Evolutionary conservation across 2,113 vertebrate genomes (phyloP).

Genomic region (Nothocercus julius): DNA sequence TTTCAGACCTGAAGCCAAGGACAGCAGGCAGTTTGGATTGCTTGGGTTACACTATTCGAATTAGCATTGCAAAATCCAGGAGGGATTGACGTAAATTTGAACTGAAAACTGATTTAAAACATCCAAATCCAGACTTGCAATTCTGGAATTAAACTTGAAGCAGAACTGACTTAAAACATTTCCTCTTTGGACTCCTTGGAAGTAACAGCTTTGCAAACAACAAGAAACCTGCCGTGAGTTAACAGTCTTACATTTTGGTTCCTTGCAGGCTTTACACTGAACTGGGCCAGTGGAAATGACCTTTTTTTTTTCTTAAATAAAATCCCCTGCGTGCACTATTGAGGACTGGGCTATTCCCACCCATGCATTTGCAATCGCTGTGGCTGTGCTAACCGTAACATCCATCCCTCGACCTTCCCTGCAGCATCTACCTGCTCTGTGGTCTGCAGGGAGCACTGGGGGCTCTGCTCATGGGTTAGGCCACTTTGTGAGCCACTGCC

Average conservation of each 20-base stretch:
- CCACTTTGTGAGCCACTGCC: background rate
- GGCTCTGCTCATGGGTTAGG: background rate
- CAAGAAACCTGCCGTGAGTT: rapidly evolving
- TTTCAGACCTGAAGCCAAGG: background rate
- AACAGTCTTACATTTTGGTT: background rate
- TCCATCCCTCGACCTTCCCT: background rate
- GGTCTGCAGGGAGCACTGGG: background rate
- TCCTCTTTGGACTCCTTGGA: background rate
- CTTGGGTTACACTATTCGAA: background rate
- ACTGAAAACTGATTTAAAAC: background rate
- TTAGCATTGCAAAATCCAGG: background rate
- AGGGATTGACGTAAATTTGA: background rate
- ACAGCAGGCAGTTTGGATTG: background rate
- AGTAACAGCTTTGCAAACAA: background rate
- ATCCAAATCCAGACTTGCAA: background rate
- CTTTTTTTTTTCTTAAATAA: background rate
- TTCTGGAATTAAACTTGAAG: background rate
- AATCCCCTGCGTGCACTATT: rapidly evolving
- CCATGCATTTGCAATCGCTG: too few relatives aligned
- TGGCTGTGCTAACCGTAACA: background rate
- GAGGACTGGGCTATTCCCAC: rapidly evolving
- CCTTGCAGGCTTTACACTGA: background rate
- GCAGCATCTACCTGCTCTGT: rapidly evolving
- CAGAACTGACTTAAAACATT: background rate
- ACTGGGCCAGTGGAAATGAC: background rate